phyloP scores from a whole-genome alignment of 2,888 invertebrate species.

The Biston betularia region DNA sequence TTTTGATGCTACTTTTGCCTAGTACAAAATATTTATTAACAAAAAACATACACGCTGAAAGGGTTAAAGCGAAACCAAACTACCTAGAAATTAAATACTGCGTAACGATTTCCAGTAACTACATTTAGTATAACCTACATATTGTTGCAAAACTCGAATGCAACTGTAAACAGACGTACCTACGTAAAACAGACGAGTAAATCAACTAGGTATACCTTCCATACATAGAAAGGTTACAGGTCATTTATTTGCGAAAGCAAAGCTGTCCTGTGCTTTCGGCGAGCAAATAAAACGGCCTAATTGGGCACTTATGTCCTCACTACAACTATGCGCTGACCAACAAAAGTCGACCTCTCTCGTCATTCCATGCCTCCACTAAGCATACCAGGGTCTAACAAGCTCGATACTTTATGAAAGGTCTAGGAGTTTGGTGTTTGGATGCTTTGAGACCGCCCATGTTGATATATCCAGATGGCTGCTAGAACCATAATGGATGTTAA shows the following conservation, averaged over 20 bases:
- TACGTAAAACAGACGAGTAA: constrained; percentile 3
- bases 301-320: constrained; percentile 47
- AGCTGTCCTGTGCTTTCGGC: constrained; percentile 44
- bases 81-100: neutral
- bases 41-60: neutral
- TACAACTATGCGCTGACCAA: constrained; percentile 37
- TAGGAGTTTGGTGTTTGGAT: constrained; percentile 34
- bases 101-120: constrained; percentile 1
- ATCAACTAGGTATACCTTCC: constrained; percentile 28
- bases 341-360: constrained; percentile 33
- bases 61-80: neutral
- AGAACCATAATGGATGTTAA: constrained; percentile 41
- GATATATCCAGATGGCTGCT: constrained; percentile 43
- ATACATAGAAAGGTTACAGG: constrained; percentile 23
- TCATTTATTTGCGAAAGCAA: constrained; percentile 46
- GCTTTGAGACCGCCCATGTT: constrained; percentile 46
- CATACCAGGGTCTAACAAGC: neutral
- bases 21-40: neutral
- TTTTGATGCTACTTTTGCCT: too few relatives aligned
- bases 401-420: constrained; percentile 35
- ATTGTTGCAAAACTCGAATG: constrained; percentile 1
- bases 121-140: constrained; percentile 8
- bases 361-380: constrained; percentile 24
- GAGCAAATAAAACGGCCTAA: constrained; percentile 48
- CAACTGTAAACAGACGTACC: constrained; percentile 3